Base-by-base conservation (phyloP, 2,113 vertebrate species). In the Rhabdornis inornatus region DNA sequence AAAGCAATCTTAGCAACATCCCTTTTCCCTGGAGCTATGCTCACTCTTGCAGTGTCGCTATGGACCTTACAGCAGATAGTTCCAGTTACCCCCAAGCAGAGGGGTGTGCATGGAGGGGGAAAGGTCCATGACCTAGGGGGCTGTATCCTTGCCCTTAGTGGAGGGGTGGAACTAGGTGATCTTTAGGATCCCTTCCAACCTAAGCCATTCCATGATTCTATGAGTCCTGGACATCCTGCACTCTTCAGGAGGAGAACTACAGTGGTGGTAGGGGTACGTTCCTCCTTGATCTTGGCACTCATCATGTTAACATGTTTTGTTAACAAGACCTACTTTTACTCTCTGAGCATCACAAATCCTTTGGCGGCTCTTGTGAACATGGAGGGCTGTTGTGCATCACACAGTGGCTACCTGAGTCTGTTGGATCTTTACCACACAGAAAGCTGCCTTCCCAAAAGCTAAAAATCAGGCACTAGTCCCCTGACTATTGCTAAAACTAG, bases 201-300 rank as follows among this genome's bases (percentile, higher is more conserved):
- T 25, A 60, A 68, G 24, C 5, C 16, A 53, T 22, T 82, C 24
- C 24, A 30, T 22, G 9, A 53, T 22, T 75, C 20, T 39, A 7
- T 40, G 31, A 40, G 39, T 50, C 39, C 23, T 76, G 25, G 28
- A 21, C 15, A 63, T 42, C 33, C 23, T 64, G 13, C 8, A 76
- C 27, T 35, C 30, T 59, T 60, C 44, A 25, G 49, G 20, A 66
- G 7, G 25, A 76, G 11, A 69, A 42, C 0, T 0, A 55, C 7
- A 28, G 1, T 27, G 6, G 7, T 49, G 10, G 14, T 11, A 17
- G 2, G 8, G 0, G 3, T 68, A 16, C 6, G 14, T 56, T 83
- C 4, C 9, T 69, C 25, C 47, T 79, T 40, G 8, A 25, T 50
- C 61, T 57, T 63, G 13, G 3, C 2, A 25, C 70, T 11, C 5